A percentile compares a stretch with the other conserved stretches of the same genome.
These are phyloP conservation scores for Thunnus albacares DNA, from an alignment of 2,797 vertebrate genomes.

Conservation along the genomic window DNA sequence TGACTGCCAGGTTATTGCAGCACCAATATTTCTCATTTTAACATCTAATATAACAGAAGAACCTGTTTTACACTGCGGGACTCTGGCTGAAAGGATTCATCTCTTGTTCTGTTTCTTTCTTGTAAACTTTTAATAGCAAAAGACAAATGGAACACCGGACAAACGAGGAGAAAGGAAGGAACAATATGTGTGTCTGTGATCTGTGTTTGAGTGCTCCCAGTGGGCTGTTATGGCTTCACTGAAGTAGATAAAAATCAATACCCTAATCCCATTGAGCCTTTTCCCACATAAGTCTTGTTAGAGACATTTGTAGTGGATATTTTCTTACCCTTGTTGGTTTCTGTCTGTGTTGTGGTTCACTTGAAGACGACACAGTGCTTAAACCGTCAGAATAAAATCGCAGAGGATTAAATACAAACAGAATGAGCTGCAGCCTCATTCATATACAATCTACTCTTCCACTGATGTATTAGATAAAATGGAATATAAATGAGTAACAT, in stretches of 20 bases:
- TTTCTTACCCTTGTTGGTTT: conserved; percentile 55
- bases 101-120: background rate
- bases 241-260: conserved; percentile 73
- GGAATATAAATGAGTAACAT: conserved; percentile 36
- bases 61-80: background rate
- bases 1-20: background rate
- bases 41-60: background rate
- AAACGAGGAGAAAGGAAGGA: conserved; percentile 44
- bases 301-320: conserved; percentile 59
- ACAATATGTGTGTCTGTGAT: conserved; percentile 39
- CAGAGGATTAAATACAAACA: conserved; percentile 47
- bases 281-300: conserved; percentile 71
- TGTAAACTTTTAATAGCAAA: conserved; percentile 49
- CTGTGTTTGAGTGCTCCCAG: conserved; percentile 51
- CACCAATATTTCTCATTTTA: background rate
- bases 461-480: conserved; percentile 13
- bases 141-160: conserved; percentile 44
- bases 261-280: conserved; percentile 64
- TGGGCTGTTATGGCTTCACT: conserved; percentile 56
- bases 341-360: conserved; percentile 29
- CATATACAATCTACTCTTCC: background rate
- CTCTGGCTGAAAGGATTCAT: conserved; percentile 1
- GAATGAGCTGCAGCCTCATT: conserved; percentile 25
- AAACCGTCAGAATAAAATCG: conserved; percentile 59
- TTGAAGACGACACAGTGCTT: conserved; percentile 32